Percentiles rank a stretch among this genome's conserved stretches.
Conservation (phyloP, 2,888 invertebrate species). For the Drosophila peninsularis region DNA sequence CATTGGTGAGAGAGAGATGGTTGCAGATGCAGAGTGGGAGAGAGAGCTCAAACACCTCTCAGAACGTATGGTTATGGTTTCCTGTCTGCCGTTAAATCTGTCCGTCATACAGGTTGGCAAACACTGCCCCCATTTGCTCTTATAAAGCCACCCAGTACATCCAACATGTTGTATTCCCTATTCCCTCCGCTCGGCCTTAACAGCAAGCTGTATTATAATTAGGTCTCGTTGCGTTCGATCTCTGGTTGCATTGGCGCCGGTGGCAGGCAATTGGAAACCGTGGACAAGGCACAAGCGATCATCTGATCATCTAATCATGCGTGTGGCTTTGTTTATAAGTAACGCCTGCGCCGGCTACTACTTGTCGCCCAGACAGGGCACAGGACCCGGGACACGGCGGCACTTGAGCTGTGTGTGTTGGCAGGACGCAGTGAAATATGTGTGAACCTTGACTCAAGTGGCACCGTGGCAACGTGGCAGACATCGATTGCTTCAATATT, state of each 20-base stretch:
- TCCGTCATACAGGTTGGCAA: too few species aligned
- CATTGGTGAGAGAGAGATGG: background rate
- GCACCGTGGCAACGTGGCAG: slow-evolving; percentile 25
- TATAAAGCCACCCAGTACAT: background rate
- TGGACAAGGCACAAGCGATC: slow-evolving; percentile 12
- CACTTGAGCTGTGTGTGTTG: slow-evolving; percentile 64
- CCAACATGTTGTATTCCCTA: background rate
- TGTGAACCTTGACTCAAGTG: slow-evolving; percentile 67
- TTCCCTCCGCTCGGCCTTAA: background rate
- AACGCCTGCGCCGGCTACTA: slow-evolving; percentile 53
- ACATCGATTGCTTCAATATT: slow-evolving; percentile 58
- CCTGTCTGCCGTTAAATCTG: too few species aligned
- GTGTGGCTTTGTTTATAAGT: slow-evolving; percentile 70
- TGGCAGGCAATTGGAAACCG: slow-evolving; percentile 63
- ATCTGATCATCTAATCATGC: slow-evolving; percentile 68
- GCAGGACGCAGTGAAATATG: slow-evolving; percentile 65
- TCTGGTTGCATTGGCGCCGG: slow-evolving; percentile 32
- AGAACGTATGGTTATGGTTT: too few species aligned
- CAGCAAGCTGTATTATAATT: background rate
- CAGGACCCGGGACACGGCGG: slow-evolving; percentile 27
- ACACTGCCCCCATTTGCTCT: background rate
- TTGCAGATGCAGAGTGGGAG: background rate
- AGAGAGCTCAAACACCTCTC: background rate
- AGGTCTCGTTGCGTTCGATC: background rate
- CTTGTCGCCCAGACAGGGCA: slow-evolving; percentile 55